Evolutionary conservation across 2,888 invertebrate genomes (phyloP).

Genomic region (Tethea ocularis): DNA sequence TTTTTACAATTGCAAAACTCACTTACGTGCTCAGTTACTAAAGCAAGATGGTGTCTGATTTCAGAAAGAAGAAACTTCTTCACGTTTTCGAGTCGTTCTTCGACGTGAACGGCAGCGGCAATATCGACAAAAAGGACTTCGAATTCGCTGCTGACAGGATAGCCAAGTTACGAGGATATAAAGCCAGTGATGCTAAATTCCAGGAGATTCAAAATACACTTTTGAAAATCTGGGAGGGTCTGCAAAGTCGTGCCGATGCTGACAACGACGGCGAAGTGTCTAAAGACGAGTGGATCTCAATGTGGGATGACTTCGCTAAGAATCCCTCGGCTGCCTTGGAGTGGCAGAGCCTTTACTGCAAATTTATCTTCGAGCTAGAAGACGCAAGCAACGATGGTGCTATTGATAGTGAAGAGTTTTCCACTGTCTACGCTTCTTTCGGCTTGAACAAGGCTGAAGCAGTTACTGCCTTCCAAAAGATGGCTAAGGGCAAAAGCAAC

Average conservation of each 20-base stretch:
- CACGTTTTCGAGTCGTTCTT: constrained; percentile 95
- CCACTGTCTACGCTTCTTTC: constrained; percentile 90
- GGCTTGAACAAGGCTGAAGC: constrained; percentile 89
- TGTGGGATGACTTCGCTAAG: constrained; percentile 87
- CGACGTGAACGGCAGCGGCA: constrained; percentile 94
- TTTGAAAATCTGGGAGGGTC: constrained; percentile 92
- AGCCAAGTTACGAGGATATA: constrained; percentile 91
- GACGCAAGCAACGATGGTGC: constrained; percentile 90
- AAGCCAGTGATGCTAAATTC: constrained; percentile 88
- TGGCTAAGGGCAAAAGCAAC: constrained; percentile 89
- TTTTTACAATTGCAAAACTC: constrained; percentile 6
- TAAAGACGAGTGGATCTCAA: constrained; percentile 51
- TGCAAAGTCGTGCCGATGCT: constrained; percentile 90
- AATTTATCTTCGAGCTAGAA: constrained; percentile 93
- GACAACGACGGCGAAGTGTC: constrained; percentile 93
- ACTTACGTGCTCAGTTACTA: constrained; percentile 14
- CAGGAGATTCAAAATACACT: constrained; percentile 89
- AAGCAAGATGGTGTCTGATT: constrained; percentile 89
- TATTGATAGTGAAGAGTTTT: constrained; percentile 92
- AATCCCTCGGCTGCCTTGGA: constrained; percentile 87
- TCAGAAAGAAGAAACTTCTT: constrained; percentile 94
- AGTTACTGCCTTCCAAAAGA: constrained; percentile 89
- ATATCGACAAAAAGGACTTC: constrained; percentile 94
- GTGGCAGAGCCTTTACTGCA: constrained; percentile 93
- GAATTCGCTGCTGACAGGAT: constrained; percentile 93